A percentile compares a stretch with the other conserved stretches of the same genome.
These are phyloP conservation scores for Anguilla megastoma DNA, from an alignment of 2,797 vertebrate species.

Conservation along the genomic window DNA sequence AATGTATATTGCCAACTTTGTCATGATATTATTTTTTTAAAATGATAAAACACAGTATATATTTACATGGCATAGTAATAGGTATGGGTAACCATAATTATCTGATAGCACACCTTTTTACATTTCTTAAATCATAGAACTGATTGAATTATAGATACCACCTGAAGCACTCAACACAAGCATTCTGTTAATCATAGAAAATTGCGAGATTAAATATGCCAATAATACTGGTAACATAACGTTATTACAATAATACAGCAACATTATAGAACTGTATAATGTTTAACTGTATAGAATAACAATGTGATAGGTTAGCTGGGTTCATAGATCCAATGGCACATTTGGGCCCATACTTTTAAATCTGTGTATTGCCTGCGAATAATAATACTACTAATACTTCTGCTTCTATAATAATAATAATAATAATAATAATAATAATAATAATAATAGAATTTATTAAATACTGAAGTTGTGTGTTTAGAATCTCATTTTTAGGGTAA, in stretches of 20 bases:
- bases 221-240: background rate
- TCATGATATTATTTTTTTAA: background rate
- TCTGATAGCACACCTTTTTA: background rate
- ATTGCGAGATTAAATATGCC: background rate
- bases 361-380: background rate
- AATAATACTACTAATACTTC: background rate
- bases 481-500: background rate
- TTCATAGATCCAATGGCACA: background rate
- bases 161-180: background rate
- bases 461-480: background rate
- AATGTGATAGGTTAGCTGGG: background rate
- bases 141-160: conserved; percentile 27
- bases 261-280: background rate
- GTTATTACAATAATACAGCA: background rate
- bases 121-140: conserved; percentile 24
- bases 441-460: background rate
- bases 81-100: background rate
- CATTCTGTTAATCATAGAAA: background rate
- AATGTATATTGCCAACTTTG: background rate
- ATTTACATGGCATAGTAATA: background rate
- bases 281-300: background rate
- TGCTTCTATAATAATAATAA: background rate
- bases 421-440: background rate
- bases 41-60: background rate
- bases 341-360: background rate